A percentile compares a stretch with the other conserved stretches of the same genome.
phyloP scores from a whole-genome alignment of 2,888 invertebrate genomes.

The Mesochorus sp. region DNA sequence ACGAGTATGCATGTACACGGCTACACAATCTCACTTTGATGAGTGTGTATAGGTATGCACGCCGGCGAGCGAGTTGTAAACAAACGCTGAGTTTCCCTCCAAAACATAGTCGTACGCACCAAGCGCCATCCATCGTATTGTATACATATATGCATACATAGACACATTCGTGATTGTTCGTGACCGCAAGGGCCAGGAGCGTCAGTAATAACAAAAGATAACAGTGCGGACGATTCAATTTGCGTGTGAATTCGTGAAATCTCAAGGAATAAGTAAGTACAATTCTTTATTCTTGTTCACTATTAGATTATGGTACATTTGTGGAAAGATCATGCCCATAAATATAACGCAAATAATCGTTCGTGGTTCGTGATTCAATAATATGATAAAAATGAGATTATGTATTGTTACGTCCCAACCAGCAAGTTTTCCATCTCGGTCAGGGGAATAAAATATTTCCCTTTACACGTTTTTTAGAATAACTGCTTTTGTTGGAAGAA shows the following conservation, averaged over 20 bases:
- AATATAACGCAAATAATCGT: not conserved
- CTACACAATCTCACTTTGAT: too few relatives aligned
- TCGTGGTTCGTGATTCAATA: not conserved
- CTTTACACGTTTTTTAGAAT: too few relatives aligned
- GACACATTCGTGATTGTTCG: not conserved
- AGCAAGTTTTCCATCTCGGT: too few relatives aligned
- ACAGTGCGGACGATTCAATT: not conserved
- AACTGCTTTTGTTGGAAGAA: too few relatives aligned
- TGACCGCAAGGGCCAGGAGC: not conserved
- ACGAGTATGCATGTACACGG: too few relatives aligned
- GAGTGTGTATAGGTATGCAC: too few relatives aligned
- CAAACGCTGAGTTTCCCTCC: not conserved
- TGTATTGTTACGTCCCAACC: too few relatives aligned
- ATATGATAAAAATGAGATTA: not conserved
- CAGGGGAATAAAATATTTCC: too few relatives aligned
- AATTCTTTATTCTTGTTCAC: constrained; percentile 8
- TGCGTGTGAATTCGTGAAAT: constrained; percentile 6
- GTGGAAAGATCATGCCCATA: constrained; percentile 17
- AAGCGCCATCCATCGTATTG: too few relatives aligned
- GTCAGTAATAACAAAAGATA: not conserved
- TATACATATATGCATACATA: not conserved
- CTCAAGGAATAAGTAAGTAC: constrained; percentile 14
- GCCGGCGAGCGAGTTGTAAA: too few relatives aligned
- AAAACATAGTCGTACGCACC: not conserved
- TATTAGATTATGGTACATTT: constrained; percentile 13